A percentile compares a stretch with the other conserved stretches of the same genome.
These are phyloP conservation scores for Drosophila mimica DNA, from an alignment of 2,888 invertebrate species.

Conservation along the genomic window DNA sequence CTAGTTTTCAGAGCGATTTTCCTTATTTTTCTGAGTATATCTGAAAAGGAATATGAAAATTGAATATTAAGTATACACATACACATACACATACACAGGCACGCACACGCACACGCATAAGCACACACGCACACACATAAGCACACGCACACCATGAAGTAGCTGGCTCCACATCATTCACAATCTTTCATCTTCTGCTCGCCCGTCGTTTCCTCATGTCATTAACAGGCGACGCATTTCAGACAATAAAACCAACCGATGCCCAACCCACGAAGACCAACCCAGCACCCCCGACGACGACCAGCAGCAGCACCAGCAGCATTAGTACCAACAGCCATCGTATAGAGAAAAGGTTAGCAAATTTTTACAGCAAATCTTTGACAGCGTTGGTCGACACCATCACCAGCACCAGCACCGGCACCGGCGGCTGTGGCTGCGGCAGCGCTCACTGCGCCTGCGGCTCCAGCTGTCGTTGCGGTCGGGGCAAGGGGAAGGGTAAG, in stretches of 20 bases:
- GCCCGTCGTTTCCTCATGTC: slow-evolving; percentile 71
- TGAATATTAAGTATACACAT: background rate
- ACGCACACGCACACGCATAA: background rate
- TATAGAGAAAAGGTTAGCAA: slow-evolving; percentile 73
- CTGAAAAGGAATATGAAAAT: background rate
- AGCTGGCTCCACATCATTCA: slow-evolving; percentile 77
- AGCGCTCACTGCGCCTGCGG: slow-evolving; percentile 39
- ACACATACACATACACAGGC: background rate
- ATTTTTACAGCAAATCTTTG: slow-evolving; percentile 29
- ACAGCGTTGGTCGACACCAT: background rate
- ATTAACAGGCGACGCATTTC: slow-evolving; percentile 85
- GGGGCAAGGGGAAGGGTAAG: background rate
- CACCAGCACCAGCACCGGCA: background rate
- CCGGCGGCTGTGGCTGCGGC: slow-evolving; percentile 11
- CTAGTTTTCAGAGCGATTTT: background rate
- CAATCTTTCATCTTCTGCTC: slow-evolving; percentile 61
- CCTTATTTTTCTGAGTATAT: background rate
- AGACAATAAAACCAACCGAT: slow-evolving; percentile 72
- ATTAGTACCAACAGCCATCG: slow-evolving; percentile 40
- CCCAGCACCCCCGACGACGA: slow-evolving; percentile 8
- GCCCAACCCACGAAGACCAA: slow-evolving; percentile 28
- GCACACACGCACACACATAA: background rate
- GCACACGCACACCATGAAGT: slow-evolving; percentile 21
- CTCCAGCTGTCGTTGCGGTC: slow-evolving; percentile 17
- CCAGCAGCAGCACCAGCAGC: slow-evolving; percentile 19